phyloP scores from a whole-genome alignment of 2,797 vertebrate species.

The Columba guinea region DNA sequence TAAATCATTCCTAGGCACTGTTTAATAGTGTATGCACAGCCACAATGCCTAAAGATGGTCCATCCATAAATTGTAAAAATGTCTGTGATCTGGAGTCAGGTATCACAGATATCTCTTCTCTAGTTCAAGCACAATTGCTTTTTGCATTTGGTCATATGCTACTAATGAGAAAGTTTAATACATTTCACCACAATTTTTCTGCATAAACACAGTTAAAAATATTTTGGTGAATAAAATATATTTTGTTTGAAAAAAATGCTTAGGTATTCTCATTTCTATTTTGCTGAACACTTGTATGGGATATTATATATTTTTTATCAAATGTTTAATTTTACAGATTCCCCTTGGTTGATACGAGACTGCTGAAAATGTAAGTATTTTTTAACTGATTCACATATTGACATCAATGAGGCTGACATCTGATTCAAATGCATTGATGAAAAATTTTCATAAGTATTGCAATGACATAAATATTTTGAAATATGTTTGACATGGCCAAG shows the following conservation, averaged over 20 bases:
- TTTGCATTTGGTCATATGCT: neutral
- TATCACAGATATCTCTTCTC: neutral
- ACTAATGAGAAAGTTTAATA: neutral
- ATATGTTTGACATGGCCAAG: neutral
- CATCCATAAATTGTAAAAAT: neutral
- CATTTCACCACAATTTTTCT: neutral
- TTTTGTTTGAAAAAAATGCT: neutral
- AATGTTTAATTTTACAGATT: neutral
- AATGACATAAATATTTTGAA: neutral
- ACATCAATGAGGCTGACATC: neutral
- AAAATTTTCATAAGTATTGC: neutral
- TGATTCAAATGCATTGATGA: neutral
- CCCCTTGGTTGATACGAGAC: neutral
- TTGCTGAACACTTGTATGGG: neutral
- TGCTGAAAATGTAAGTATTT: neutral
- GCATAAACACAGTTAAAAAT: neutral
- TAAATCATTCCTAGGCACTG: neutral
- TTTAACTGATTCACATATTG: neutral
- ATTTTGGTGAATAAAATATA: neutral
- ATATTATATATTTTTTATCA: neutral
- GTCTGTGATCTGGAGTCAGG: neutral
- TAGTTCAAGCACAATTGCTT: neutral
- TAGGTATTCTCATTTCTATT: neutral
- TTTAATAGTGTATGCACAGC: neutral
- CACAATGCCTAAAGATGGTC: neutral